Base-by-base conservation (phyloP, 2,113 vertebrate genomes). In the Polypterus senegalus region DNA sequence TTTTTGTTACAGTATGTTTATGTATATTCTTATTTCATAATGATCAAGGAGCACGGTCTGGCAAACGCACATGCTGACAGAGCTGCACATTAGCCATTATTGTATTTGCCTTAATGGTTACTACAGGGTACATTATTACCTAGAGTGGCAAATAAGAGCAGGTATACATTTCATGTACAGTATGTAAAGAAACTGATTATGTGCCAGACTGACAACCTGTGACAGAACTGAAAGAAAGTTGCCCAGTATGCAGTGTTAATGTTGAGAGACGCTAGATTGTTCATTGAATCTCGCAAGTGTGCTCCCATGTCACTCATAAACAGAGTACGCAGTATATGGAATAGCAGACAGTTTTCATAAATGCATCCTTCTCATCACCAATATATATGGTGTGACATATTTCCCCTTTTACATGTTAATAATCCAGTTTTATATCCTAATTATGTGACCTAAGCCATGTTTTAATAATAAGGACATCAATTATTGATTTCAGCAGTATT, bases 51-150 rank as follows among this genome's bases (percentile, higher is more conserved):
- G 48, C 43, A 58, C 51, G 48, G 43, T 60, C 47, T 57, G 60
- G 27, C 46, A 53, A 43, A 11, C 27, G 54, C 56, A 47, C 61
- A 44, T 53, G 47, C 49, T 61, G 48, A 55, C 46, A 59, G 56
- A 66, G 49, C 62, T 52, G 49, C 59, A 47, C 46, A 3, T 6
- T 58, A 44, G 49, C 60, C 65, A 55, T 62, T 11, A 57, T 58
- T n/a, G 46, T 49, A 57, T 58, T 49, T 3, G 44, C 45, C 43
- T 65, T 9, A 46, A 51, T 61, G 54, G 44, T 58, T 46, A 43
- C 54, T 58, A 43, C 49, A 59, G 7, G 48, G 7, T 10, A 27
- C 47, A 47, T 46, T 9, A 44, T 27, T 27, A 63, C 9, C 43
- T 43, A 61, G 47, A 11, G 5, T 54, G 45, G 3, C 51, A 2